Evolutionary conservation across 2,113 vertebrate species (phyloP).

Genomic region (Micromys minutus): DNA sequence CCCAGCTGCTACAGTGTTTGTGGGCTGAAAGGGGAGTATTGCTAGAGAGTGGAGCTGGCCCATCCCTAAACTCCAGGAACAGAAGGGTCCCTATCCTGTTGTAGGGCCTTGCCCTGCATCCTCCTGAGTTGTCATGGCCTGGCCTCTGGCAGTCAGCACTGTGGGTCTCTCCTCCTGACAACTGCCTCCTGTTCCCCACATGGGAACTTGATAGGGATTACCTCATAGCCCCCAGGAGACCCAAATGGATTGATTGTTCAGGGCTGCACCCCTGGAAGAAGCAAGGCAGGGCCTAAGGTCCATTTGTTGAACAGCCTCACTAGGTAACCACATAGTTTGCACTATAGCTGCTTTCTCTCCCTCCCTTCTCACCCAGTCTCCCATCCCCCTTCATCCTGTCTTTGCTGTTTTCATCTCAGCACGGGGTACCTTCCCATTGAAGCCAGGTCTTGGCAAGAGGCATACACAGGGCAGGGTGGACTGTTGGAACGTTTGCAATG

Average conservation of each 20-base stretch:
- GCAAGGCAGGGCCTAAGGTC: background rate
- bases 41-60: background rate
- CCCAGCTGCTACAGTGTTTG: background rate
- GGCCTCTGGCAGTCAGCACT: background rate
- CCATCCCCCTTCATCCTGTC: background rate
- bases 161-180: background rate
- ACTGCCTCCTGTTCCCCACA: background rate
- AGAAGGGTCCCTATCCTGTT: background rate
- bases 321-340: background rate
- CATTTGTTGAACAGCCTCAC: background rate
- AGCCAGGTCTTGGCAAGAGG: background rate
- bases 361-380: background rate
- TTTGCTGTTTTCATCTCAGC: background rate
- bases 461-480: background rate
- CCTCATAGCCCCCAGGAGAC: background rate
- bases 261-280: background rate
- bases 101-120: background rate
- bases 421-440: background rate
- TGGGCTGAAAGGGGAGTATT: background rate
- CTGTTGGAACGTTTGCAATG: background rate
- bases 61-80: background rate
- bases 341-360: background rate
- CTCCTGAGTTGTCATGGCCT: background rate
- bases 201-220: background rate
- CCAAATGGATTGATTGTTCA: background rate